Conservation (phyloP, 2,113 vertebrate genomes). For the Pseudorasbora parva region DNA sequence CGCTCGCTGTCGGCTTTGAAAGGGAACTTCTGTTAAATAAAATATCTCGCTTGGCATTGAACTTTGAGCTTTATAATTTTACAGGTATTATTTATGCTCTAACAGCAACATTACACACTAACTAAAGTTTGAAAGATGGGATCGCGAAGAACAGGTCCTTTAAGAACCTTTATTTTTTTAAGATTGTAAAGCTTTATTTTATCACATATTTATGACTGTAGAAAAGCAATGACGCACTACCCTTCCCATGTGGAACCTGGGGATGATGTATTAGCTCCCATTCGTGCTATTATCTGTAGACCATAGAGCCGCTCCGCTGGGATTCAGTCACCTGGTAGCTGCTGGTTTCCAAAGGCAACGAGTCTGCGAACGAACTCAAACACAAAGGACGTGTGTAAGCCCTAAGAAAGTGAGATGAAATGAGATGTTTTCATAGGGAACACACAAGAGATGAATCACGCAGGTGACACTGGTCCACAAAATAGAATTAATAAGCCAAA, state of each 20-base stretch:
- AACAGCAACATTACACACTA: no score
- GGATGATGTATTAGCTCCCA: slow-evolving; percentile 52
- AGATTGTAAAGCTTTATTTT: no score
- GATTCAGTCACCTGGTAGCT: slow-evolving; percentile 55
- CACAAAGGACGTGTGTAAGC: slow-evolving; percentile 35
- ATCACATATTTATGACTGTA: not conserved
- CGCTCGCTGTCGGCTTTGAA: no score
- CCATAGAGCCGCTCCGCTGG: slow-evolving; percentile 21
- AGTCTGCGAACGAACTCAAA: slow-evolving; percentile 53
- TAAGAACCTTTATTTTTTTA: no score
- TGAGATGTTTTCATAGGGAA: slow-evolving; percentile 16
- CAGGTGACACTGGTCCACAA: not conserved
- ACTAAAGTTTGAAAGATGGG: no score
- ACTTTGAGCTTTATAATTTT: no score
- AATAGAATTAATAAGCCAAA: slow-evolving; percentile 50
- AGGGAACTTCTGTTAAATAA: no score
- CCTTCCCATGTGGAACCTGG: slow-evolving; percentile 24
- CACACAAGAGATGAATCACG: slow-evolving; percentile 18
- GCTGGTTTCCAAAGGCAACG: slow-evolving; percentile 48
- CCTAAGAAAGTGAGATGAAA: slow-evolving; percentile 21
- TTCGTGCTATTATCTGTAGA: slow-evolving; percentile 48
- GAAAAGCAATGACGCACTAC: slow-evolving; percentile 16
- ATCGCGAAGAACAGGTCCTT: no score
- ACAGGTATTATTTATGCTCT: no score
- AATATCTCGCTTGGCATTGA: no score